Percentiles rank a stretch among this genome's conserved stretches.
Evolutionary conservation across 2,113 vertebrate species (phyloP).

Genomic region (Ailuropoda melanoleuca): DNA sequence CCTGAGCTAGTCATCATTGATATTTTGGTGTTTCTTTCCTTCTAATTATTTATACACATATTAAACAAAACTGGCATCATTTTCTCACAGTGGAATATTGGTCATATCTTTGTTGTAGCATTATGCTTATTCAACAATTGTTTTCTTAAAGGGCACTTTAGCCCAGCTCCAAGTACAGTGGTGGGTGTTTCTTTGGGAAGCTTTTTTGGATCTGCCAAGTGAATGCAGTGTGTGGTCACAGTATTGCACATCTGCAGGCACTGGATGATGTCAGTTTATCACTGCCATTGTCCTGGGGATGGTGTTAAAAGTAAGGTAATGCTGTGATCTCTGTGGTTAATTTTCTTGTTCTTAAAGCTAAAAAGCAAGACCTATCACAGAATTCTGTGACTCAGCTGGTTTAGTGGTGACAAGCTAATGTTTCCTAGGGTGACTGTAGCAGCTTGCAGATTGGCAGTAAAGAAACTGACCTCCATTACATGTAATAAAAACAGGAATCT

Average conservation of each 20-base stretch:
- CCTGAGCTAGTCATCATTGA: neutral
- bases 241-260: neutral
- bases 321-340: constrained; percentile 12
- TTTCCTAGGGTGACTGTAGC: constrained; percentile 56
- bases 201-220: constrained; percentile 6
- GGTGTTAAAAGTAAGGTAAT: constrained; percentile 47
- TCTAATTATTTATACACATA: neutral
- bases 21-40: constrained; percentile 14
- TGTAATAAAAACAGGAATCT: constrained; percentile 59
- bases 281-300: constrained; percentile 22
- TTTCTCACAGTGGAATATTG: neutral
- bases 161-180: neutral
- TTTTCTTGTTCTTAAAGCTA: constrained; percentile 52
- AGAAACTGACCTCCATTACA: constrained; percentile 47
- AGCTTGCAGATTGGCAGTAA: constrained; percentile 62
- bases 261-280: constrained; percentile 27
- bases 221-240: neutral
- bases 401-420: constrained; percentile 64
- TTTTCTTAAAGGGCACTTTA: neutral
- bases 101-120: neutral
- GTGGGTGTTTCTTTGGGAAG: constrained; percentile 6
- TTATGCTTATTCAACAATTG: neutral
- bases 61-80: neutral
- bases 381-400: constrained; percentile 47
- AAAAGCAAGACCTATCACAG: constrained; percentile 36